phyloP scores from a whole-genome alignment of 2,888 invertebrate species.

The Geotrupes spiniger region DNA sequence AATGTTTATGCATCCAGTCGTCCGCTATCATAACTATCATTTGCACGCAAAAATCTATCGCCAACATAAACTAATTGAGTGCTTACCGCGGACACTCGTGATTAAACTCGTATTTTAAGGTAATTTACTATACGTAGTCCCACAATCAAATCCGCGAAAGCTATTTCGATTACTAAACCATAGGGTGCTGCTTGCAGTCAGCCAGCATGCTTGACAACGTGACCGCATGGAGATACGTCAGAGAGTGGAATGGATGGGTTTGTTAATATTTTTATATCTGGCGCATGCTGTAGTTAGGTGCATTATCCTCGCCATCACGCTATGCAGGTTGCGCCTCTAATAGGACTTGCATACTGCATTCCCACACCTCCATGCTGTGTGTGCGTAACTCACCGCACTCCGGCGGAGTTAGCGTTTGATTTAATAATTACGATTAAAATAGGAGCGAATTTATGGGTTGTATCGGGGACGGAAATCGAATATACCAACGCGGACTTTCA shows the following conservation, averaged over 20 bases:
- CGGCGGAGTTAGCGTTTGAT: too few relatives aligned
- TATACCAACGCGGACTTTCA: too few relatives aligned
- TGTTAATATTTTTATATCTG: constrained; percentile 23
- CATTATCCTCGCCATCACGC: constrained; percentile 27
- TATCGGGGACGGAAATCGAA: not conserved
- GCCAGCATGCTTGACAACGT: constrained; percentile 14
- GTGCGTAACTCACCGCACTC: constrained; percentile 12
- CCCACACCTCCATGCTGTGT: constrained; percentile 24
- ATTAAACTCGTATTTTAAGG: constrained; percentile 34
- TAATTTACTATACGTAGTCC: constrained; percentile 30
- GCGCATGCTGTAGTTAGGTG: constrained; percentile 24
- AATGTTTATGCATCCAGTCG: constrained; percentile 24
- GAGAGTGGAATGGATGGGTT: constrained; percentile 18
- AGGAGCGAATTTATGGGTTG: constrained; percentile 2
- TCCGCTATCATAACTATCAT: constrained; percentile 24
- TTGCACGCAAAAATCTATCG: constrained; percentile 27
- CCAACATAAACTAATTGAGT: constrained; percentile 34
- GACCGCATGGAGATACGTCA: constrained; percentile 12
- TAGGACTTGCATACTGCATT: constrained; percentile 22
- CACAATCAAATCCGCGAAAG: constrained; percentile 26
- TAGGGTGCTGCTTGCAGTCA: constrained; percentile 26
- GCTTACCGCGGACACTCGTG: constrained; percentile 32
- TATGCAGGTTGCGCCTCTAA: constrained; percentile 23
- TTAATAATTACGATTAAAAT: too few relatives aligned
- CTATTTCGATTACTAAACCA: constrained; percentile 31